These are phyloP conservation scores for Drosophila auraria DNA, from an alignment of 1,140 invertebrate genomes.

Conservation along the genomic window DNA sequence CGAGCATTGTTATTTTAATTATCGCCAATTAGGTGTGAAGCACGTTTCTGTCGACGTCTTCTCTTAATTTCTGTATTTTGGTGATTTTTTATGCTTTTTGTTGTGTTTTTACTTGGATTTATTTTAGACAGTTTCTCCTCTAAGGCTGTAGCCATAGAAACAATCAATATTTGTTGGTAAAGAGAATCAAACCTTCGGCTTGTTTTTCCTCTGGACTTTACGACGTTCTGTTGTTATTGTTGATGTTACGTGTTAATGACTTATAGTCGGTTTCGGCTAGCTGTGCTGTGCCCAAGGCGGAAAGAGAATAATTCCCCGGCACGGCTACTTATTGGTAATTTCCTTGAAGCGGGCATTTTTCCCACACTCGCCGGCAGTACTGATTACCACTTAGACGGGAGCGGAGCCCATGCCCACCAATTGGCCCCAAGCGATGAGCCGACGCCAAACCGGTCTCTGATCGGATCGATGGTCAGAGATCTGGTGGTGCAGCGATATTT, in stretches of 20 bases:
- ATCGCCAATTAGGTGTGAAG: constrained; percentile 60
- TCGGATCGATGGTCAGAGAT: background rate
- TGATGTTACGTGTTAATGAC: constrained; percentile 29
- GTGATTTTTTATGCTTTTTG: background rate
- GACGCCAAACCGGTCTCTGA: constrained; percentile 48
- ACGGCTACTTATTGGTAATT: constrained; percentile 59
- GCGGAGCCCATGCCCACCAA: constrained; percentile 10
- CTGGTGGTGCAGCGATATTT: background rate
- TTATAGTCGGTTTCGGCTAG: constrained; percentile 7
- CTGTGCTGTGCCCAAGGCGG: constrained; percentile 22
- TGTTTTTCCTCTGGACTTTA: background rate
- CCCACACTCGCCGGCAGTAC: constrained; percentile 50
- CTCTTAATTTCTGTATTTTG: constrained; percentile 39
- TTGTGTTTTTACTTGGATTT: constrained; percentile 13
- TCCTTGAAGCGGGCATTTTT: constrained; percentile 66
- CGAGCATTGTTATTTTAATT: constrained; percentile 69
- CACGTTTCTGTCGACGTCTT: constrained; percentile 59
- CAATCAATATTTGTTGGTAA: background rate
- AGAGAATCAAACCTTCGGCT: background rate
- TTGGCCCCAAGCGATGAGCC: constrained; percentile 22
- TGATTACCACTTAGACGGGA: constrained; percentile 55
- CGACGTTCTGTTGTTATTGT: background rate
- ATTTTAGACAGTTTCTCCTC: background rate
- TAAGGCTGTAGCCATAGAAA: background rate
- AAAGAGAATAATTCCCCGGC: constrained; percentile 52